Conservation (phyloP, 2,888 invertebrate species). For the Nomada fabriciana region DNA sequence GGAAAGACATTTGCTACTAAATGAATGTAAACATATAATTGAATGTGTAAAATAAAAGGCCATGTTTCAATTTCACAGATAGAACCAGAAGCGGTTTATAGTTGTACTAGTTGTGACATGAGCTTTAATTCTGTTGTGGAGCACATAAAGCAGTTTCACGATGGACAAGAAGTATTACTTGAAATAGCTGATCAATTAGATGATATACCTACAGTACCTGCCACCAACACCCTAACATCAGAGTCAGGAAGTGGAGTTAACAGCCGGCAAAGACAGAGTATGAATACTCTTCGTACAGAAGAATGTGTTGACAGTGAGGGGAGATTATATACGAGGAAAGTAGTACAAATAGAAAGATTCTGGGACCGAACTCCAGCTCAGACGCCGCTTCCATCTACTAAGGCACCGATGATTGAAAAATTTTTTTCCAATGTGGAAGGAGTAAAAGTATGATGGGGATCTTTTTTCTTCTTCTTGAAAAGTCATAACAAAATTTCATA, state of each 20-base stretch:
- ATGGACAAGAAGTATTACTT: conserved; percentile 89
- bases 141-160: conserved; percentile 88
- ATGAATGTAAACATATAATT: background rate
- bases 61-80: conserved; percentile 44
- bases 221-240: conserved; percentile 46
- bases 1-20: background rate
- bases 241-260: conserved; percentile 59
- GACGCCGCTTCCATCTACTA: conserved; percentile 68
- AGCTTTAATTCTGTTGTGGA: conserved; percentile 88
- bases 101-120: conserved; percentile 88
- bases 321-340: conserved; percentile 85
- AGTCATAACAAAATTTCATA: background rate
- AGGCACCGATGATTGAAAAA: conserved; percentile 82
- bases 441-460: conserved; percentile 76
- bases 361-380: conserved; percentile 82
- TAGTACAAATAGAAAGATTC: conserved; percentile 87
- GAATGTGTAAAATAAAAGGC: background rate
- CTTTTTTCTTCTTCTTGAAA: background rate
- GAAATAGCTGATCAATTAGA: conserved; percentile 85
- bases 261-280: conserved; percentile 76
- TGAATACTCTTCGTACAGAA: conserved; percentile 85
- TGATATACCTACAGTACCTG: conserved; percentile 63
- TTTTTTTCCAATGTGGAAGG: conserved; percentile 83
- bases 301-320: conserved; percentile 85
- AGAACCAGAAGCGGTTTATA: conserved; percentile 85